Evolutionary conservation across 2,113 vertebrate genomes (phyloP), one percentile per base, ranked within the genome.

Genomic region (Phoxinus phoxinus): DNA sequence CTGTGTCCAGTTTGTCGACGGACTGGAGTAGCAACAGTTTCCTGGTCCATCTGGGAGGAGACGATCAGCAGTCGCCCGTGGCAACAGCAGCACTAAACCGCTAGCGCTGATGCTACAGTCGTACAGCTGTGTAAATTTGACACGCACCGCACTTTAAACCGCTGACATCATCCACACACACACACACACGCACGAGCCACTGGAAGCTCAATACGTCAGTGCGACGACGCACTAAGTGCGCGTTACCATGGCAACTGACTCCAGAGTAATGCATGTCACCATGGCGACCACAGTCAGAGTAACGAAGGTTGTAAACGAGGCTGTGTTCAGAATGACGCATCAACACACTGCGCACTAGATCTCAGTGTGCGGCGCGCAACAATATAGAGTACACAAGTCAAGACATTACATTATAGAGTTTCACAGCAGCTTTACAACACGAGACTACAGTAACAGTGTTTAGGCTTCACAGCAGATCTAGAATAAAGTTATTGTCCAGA

Each of bases 11-110:
- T 87, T 94, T 98, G 88, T 95, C 95, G 53, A 93, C 96, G 15
- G 97, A 98, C 30, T 99, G 97, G 97, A 95, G 94, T 81, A 96
- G 91, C 83, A 96, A 94, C 91, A 96, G 96, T 89, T 96, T 97
- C 88, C 92, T 93, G 78, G 94, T 95, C 85, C 96, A 96, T 85
- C 93, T 94, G 10, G 96, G 95, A 87, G 94, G 95, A 25, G 92
- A 95, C 2, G 96, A 95, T 27, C 92, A 92, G 25, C 90, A 95
- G 48, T 93, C 95, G 46, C 72, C 90, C 1, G 71, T 89, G 88
- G 93, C 95, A 80, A 91, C 93, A 23, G 95, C 95, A 63, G 93
- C 94, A 90, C 93, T 95, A 0, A 95, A 95, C 91, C 96, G 93
- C 6, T 95, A 94, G 89, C 93, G 41, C 80, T 17, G 25, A n/a